Conservation (phyloP, 2,113 vertebrate species). For the Tichodroma muraria region DNA sequence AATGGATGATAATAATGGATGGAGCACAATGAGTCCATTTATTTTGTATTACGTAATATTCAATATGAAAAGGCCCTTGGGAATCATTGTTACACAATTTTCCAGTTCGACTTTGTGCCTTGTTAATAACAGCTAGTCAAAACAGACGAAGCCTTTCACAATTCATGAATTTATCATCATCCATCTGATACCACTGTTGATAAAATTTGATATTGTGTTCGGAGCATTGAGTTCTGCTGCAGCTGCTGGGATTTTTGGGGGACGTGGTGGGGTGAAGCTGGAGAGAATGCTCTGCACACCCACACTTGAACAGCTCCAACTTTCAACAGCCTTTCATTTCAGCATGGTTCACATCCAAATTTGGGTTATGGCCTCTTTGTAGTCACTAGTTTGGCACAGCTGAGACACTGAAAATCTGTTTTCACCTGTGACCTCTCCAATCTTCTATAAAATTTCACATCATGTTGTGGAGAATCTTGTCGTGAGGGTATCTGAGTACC, state of each 20-base stretch:
- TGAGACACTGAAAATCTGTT: neutral
- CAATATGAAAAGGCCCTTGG: neutral
- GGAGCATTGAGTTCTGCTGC: neutral
- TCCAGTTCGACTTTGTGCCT: neutral
- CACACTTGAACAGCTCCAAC: neutral
- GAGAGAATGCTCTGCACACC: neutral
- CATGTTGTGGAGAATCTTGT: neutral
- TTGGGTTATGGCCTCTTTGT: neutral
- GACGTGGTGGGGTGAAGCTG: neutral
- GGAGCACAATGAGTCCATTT: neutral
- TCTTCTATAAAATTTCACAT: neutral
- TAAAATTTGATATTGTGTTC: neutral
- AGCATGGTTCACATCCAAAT: neutral
- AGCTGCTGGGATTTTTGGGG: neutral
- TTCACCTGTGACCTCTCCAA: neutral
- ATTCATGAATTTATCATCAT: neutral
- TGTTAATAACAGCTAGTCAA: neutral
- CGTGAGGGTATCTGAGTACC: neutral
- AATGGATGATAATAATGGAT: neutral
- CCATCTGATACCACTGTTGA: neutral
- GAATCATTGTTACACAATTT: neutral
- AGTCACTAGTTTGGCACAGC: neutral
- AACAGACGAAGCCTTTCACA: neutral
- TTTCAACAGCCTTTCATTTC: neutral
- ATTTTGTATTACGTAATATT: neutral